A percentile compares a stretch with the other conserved stretches of the same genome.
Evolutionary conservation across 2,113 vertebrate genomes (phyloP).

Genomic region (Scophthalmus maximus): DNA sequence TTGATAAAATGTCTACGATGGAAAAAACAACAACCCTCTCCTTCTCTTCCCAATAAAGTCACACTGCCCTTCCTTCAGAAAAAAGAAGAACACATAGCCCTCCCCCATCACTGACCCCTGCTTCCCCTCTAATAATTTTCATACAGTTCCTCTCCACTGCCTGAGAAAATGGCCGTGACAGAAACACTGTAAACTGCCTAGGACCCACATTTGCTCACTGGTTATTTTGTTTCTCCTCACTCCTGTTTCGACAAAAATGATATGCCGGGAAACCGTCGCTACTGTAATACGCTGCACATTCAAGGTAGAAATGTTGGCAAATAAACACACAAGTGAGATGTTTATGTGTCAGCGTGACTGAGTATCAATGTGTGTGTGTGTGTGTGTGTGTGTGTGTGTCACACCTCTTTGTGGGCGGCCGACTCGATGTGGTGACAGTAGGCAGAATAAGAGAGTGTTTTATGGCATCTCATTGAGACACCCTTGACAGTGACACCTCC

Average conservation of each 20-base stretch:
- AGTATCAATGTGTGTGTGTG: not conserved
- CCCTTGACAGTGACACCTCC: constrained; percentile 74
- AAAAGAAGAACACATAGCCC: no score
- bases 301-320: constrained; percentile 27
- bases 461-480: constrained; percentile 75
- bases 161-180: constrained; percentile 8
- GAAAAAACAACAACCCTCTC: not conserved
- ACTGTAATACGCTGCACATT: not conserved
- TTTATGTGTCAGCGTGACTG: constrained; percentile 38
- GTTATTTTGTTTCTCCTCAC: constrained; percentile 14
- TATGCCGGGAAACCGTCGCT: constrained; percentile 22
- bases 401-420: constrained; percentile 49
- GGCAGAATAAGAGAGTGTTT: constrained; percentile 73
- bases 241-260: constrained; percentile 12
- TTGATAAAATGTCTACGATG: no score
- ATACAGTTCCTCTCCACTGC: not conserved
- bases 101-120: not conserved
- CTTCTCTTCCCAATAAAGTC: not conserved
- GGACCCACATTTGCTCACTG: constrained; percentile 11
- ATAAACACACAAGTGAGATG: constrained; percentile 50
- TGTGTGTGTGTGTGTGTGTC: constrained; percentile 27
- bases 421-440: constrained; percentile 58
- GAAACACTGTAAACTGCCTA: not conserved
- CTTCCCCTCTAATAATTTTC: not conserved
- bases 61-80: not conserved